Percentiles rank a stretch among this genome's conserved stretches.
Conservation (phyloP, 1,140 invertebrate species). For the Drosophila yakuba region DNA sequence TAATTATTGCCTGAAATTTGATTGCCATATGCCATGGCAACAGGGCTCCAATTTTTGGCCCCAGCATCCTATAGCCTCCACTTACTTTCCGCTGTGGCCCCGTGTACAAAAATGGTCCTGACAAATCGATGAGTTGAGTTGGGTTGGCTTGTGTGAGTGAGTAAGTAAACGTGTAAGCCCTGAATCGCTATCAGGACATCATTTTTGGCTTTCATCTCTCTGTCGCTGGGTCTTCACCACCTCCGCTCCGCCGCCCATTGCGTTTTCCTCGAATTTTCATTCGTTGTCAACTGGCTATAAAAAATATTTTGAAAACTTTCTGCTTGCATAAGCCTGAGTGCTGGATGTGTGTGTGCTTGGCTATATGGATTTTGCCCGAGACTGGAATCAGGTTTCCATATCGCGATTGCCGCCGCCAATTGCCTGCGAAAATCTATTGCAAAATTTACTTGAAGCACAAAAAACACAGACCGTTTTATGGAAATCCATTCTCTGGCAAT, state of each 20-base stretch:
- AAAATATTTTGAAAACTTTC: slow-evolving; percentile 45
- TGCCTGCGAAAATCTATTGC: slow-evolving; percentile 46
- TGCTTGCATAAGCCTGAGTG: slow-evolving; percentile 41
- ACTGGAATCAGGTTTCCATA: slow-evolving; percentile 32
- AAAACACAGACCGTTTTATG: slow-evolving; percentile 10
- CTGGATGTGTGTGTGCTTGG: slow-evolving; percentile 7
- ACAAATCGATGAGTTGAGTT: slow-evolving; percentile 50
- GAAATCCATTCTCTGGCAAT: slow-evolving; percentile 36
- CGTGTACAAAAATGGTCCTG: slow-evolving; percentile 23
- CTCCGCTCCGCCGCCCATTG: not conserved
- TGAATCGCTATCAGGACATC: slow-evolving; percentile 43
- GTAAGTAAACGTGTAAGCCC: slow-evolving; percentile 20
- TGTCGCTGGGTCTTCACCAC: slow-evolving; percentile 25
- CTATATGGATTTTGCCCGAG: slow-evolving; percentile 15
- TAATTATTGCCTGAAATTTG: slow-evolving; percentile 47
- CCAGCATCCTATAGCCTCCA: not conserved
- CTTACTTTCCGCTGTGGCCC: not conserved
- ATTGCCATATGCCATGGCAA: slow-evolving; percentile 33
- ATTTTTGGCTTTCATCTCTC: slow-evolving; percentile 50
- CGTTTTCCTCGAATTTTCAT: not conserved
- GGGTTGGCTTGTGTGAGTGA: slow-evolving; percentile 34
- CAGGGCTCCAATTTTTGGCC: slow-evolving; percentile 19
- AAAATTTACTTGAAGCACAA: slow-evolving; percentile 20
- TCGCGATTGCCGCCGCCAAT: slow-evolving; percentile 29
- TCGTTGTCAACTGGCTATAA: slow-evolving; percentile 23